A percentile compares a stretch with the other conserved stretches of the same genome.
These are phyloP conservation scores for Tor tambroides DNA, from an alignment of 2,113 vertebrate genomes.

Conservation along the genomic window DNA sequence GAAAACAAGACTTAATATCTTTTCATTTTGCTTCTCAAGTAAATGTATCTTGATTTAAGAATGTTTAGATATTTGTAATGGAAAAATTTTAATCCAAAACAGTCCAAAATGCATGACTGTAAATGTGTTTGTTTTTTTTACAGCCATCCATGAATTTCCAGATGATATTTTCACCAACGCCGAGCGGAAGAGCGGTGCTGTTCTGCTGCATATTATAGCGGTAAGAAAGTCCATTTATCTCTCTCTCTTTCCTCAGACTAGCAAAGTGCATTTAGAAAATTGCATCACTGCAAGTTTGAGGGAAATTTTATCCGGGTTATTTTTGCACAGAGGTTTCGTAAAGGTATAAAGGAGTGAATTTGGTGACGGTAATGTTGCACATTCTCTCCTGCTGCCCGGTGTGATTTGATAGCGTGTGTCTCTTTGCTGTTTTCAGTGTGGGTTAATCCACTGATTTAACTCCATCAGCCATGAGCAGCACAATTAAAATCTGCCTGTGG, in stretches of 20 bases:
- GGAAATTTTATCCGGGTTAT: no score
- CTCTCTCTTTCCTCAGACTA: neutral
- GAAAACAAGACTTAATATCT: no score
- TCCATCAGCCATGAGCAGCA: neutral
- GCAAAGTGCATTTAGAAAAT: no score
- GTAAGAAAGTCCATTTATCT: conserved; percentile 75
- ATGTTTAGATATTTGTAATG: no score
- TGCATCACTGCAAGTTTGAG: no score
- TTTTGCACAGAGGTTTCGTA: neutral
- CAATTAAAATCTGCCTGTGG: neutral
- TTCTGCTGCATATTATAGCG: conserved; percentile 89
- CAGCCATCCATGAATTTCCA: conserved; percentile 95
- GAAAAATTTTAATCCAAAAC: no score
- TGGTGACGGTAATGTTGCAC: neutral
- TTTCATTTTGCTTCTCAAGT: no score
- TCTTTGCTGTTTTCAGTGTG: no score
- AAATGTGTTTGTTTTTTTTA: conserved; percentile 53
- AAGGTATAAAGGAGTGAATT: no score
- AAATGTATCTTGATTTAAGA: no score
- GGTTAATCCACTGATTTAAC: neutral
- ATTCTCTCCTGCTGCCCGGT: no score
- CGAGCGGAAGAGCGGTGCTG: conserved; percentile 85
- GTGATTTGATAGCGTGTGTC: no score
- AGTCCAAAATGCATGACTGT: neutral
- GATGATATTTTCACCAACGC: conserved; percentile 88